Evolutionary conservation across 2,113 vertebrate genomes (phyloP).

Genomic region (Ceyx cyanopectus): DNA sequence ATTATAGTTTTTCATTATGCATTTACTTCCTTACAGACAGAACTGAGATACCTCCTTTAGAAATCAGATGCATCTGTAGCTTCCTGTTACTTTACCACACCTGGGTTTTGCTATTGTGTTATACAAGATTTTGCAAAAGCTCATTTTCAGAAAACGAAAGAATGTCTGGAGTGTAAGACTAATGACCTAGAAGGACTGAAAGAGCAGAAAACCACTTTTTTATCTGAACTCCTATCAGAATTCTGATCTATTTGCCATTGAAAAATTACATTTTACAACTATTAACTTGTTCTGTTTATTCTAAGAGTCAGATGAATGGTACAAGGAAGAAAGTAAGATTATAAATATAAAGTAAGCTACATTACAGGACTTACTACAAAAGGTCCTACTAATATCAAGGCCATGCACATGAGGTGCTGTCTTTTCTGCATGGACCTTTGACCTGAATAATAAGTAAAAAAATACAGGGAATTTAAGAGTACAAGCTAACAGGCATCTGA

Average conservation of each 20-base stretch:
- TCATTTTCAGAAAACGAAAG: neutral
- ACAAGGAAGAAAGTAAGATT: neutral
- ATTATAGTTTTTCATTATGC: neutral
- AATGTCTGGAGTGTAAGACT: neutral
- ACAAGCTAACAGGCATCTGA: neutral
- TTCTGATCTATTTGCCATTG: neutral
- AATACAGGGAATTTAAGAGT: neutral
- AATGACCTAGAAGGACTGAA: neutral
- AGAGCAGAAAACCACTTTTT: neutral
- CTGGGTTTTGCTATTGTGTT: neutral
- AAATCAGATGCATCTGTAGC: neutral
- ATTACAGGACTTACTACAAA: neutral
- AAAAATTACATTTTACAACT: neutral
- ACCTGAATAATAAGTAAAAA: neutral
- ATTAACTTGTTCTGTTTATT: neutral
- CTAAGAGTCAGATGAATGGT: neutral
- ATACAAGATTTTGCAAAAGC: neutral
- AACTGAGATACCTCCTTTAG: neutral
- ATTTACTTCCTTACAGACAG: neutral
- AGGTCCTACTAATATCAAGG: neutral
- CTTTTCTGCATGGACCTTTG: neutral
- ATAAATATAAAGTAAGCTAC: neutral
- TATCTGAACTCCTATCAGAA: neutral
- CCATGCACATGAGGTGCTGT: neutral
- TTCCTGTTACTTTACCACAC: neutral